These are phyloP conservation scores for Pachliopta kotzebuea DNA, from an alignment of 2,888 invertebrate species.

Conservation along the genomic window DNA sequence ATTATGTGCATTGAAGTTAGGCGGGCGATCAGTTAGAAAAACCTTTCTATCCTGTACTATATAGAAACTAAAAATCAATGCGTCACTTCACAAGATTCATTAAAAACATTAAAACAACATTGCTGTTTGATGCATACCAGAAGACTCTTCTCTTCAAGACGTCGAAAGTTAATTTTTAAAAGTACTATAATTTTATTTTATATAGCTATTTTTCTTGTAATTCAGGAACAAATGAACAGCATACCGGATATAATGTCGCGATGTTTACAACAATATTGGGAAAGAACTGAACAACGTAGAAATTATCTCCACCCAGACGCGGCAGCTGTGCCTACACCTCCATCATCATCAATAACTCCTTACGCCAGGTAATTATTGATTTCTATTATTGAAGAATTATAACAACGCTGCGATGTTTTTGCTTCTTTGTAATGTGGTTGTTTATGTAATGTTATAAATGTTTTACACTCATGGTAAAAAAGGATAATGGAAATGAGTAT, in stretches of 20 bases:
- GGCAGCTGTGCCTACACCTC: conserved; percentile 83
- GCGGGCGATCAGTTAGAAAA: no score
- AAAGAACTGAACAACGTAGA: conserved; percentile 89
- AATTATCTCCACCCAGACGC: conserved; percentile 94
- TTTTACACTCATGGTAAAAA: neutral
- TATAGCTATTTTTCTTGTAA: neutral
- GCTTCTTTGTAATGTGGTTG: neutral
- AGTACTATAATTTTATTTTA: no score
- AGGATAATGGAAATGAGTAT: no score
- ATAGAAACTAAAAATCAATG: no score
- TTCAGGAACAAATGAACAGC: conserved; percentile 89
- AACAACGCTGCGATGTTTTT: neutral
- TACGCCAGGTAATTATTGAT: conserved; percentile 77
- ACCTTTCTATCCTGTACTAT: no score
- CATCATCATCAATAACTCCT: conserved; percentile 78
- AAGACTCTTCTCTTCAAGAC: no score
- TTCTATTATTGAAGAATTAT: neutral
- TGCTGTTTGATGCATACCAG: no score
- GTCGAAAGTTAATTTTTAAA: no score
- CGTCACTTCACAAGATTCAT: no score
- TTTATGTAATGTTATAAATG: neutral
- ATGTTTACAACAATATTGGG: conserved; percentile 88
- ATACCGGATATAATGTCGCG: conserved; percentile 91
- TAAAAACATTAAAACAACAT: no score
- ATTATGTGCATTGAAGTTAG: no score